Evolutionary conservation across 1,140 invertebrate species (phyloP).

Genomic region (Drosophila neocordata): DNA sequence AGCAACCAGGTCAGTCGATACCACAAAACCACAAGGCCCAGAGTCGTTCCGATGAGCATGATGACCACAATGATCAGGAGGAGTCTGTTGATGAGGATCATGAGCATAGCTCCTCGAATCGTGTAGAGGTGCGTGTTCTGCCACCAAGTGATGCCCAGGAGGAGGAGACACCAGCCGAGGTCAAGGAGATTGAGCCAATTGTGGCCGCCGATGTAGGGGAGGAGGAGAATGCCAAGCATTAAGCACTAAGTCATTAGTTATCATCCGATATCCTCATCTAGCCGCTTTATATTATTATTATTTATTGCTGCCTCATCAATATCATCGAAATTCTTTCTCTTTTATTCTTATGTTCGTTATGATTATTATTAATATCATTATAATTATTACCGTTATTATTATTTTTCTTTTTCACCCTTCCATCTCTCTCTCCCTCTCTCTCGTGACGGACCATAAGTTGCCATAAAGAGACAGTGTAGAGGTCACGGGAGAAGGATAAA

Average conservation of each 20-base stretch:
- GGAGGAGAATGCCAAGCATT: conserved; percentile 59
- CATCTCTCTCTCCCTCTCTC: conserved; percentile 6
- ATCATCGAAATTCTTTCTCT: neutral
- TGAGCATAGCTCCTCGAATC: conserved; percentile 40
- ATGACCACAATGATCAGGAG: conserved; percentile 21
- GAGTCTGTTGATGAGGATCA: conserved; percentile 25
- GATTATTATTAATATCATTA: conserved; percentile 2
- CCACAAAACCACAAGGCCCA: conserved; percentile 62
- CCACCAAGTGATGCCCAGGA: conserved; percentile 36
- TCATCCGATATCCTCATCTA: conserved; percentile 30
- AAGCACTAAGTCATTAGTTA: conserved; percentile 54
- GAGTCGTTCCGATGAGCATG: conserved; percentile 64
- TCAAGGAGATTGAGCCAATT: conserved; percentile 64
- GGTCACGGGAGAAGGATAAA: conserved; percentile 3
- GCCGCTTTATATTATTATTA: conserved; percentile 47
- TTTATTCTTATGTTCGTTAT: conserved; percentile 4
- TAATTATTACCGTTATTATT: neutral
- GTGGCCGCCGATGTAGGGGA: conserved; percentile 51
- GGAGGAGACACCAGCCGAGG: conserved; percentile 50
- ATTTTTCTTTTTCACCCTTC: neutral
- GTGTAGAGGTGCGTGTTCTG: conserved; percentile 56
- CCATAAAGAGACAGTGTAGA: conserved; percentile 53
- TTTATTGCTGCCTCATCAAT: conserved; percentile 55
- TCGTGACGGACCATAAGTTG: conserved; percentile 30
- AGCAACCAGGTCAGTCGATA: conserved; percentile 28